These are phyloP conservation scores for Limnephilus lunatus DNA, from an alignment of 2,888 invertebrate species.

Conservation along the genomic window DNA sequence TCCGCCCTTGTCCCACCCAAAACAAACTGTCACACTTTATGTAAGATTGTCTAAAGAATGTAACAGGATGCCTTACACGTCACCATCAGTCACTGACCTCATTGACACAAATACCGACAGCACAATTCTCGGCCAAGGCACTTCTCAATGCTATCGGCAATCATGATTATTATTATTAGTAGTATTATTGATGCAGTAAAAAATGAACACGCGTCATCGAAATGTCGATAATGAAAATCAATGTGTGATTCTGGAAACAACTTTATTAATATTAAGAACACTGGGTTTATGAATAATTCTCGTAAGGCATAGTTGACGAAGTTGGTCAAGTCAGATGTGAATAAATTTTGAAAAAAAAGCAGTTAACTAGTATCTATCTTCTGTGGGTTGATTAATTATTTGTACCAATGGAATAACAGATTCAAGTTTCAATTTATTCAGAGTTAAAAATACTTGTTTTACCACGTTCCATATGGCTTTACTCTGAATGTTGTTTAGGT, in stretches of 20 bases:
- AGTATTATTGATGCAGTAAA: not conserved
- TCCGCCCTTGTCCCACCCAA: not conserved
- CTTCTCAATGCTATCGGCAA: conserved; percentile 12
- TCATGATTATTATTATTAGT: not conserved
- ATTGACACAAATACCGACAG: conserved; percentile 48
- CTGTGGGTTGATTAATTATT: not conserved
- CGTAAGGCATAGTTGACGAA: not conserved
- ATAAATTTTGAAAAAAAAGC: not conserved
- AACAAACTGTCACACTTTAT: not conserved
- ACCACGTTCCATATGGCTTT: not conserved
- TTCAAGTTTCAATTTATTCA: not conserved
- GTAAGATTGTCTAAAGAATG: conserved; percentile 16
- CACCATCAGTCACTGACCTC: conserved; percentile 49
- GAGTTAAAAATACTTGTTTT: not conserved
- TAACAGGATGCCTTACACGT: conserved; percentile 32
- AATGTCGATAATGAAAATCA: not conserved
- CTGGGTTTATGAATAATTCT: not conserved
- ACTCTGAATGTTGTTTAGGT: not conserved
- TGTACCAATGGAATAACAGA: not conserved
- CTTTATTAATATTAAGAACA: not conserved
- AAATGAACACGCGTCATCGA: conserved; percentile 27
- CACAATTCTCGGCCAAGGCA: conserved; percentile 13
- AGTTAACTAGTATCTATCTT: not conserved
- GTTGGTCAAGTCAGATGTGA: not conserved
- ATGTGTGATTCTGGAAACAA: not conserved